phyloP scores from a whole-genome alignment of 2,888 invertebrate genomes.

The Dasypolia templi region DNA sequence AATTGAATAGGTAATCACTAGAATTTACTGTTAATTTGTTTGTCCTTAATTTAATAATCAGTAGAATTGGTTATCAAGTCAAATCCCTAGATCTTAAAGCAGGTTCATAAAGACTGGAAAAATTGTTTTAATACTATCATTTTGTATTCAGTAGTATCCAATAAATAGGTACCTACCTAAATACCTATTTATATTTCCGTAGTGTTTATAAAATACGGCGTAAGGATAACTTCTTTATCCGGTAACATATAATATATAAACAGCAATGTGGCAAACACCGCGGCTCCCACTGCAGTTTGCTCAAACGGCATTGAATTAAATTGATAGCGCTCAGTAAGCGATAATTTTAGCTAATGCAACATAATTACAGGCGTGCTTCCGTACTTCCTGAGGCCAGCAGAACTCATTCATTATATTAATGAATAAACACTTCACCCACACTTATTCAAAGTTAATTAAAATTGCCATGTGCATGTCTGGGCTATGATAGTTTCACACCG shows the following conservation, averaged over 20 bases:
- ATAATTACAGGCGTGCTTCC: constrained; percentile 75
- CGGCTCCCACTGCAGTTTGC: constrained; percentile 72
- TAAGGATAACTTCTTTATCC: constrained; percentile 44
- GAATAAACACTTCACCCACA: constrained; percentile 77
- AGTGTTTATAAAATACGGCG: constrained; percentile 1
- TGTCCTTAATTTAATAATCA: background rate
- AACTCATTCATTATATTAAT: constrained; percentile 79
- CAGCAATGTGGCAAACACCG: constrained; percentile 56
- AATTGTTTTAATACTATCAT: background rate
- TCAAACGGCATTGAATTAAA: constrained; percentile 83
- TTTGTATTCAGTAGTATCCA: too few species aligned
- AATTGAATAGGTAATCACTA: background rate
- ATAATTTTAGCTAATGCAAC: constrained; percentile 80
- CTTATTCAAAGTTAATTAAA: constrained; percentile 35
- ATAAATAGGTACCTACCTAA: background rate
- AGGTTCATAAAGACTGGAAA: background rate
- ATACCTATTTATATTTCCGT: background rate
- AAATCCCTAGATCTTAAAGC: background rate
- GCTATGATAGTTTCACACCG: constrained; percentile 21
- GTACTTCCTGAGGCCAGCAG: constrained; percentile 61
- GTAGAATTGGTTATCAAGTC: too few species aligned
- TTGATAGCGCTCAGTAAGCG: constrained; percentile 77
- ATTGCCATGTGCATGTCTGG: constrained; percentile 18
- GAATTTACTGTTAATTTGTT: background rate
- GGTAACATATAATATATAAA: constrained; percentile 42